Conservation (phyloP, 2,888 invertebrate species). For the Calameuta pallipes region DNA sequence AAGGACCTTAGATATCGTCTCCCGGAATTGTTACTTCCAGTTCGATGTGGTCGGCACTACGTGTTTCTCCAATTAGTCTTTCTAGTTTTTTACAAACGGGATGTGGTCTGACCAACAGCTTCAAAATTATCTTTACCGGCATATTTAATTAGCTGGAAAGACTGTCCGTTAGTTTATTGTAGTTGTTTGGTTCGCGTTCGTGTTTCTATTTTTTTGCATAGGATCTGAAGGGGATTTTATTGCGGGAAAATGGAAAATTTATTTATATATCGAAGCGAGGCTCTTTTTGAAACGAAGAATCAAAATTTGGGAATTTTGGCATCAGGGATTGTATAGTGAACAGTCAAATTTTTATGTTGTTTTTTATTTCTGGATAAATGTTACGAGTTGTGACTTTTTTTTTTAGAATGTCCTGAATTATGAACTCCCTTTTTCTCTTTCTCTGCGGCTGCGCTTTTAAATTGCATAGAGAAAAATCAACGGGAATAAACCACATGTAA, state of each 20-base stretch:
- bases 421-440: slow-evolving; percentile 1
- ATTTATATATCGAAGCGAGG: too few relatives aligned
- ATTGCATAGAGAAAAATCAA: slow-evolving; percentile 29
- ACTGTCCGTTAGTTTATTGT: background rate
- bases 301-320: background rate
- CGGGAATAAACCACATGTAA: slow-evolving; percentile 32
- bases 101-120: background rate
- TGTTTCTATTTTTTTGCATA: background rate
- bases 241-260: too few relatives aligned
- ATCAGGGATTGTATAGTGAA: too few relatives aligned
- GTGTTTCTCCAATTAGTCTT: background rate
- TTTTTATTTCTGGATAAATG: background rate
- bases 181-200: slow-evolving; percentile 1
- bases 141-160: background rate
- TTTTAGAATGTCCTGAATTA: background rate
- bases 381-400: background rate
- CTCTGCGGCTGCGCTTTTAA: slow-evolving; percentile 14
- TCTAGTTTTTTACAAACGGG: background rate
- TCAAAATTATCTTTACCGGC: background rate
- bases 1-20: background rate
- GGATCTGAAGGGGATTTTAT: background rate
- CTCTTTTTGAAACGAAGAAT: too few relatives aligned
- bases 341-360: too few relatives aligned
- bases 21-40: background rate
- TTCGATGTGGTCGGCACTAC: background rate